A percentile compares a stretch with the other conserved stretches of the same genome.
Conservation (phyloP, 1,140 invertebrate species). For the Platorchestia sp. region DNA sequence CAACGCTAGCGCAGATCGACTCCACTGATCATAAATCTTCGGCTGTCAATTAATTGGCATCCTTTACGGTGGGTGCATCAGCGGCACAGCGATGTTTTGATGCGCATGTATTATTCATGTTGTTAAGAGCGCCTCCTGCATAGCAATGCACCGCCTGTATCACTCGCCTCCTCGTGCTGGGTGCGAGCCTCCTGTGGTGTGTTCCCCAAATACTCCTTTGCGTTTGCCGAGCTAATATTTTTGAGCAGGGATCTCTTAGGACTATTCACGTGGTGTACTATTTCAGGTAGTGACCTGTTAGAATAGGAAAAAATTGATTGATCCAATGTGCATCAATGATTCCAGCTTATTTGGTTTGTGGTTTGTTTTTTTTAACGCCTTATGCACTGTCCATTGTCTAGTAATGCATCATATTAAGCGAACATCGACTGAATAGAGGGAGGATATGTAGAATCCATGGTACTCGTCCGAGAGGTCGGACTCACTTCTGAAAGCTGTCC, state of each 20-base stretch:
- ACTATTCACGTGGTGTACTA: no score
- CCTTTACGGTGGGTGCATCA: neutral
- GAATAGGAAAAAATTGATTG: no score
- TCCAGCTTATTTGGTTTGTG: no score
- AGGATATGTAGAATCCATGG: neutral
- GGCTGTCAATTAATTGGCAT: neutral
- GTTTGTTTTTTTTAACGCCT: no score
- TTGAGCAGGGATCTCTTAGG: no score
- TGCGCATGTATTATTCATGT: constrained; percentile 23
- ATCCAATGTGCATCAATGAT: no score
- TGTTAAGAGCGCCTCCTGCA: neutral
- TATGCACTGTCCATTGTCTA: no score
- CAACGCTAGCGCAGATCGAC: neutral
- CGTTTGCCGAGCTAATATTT: no score
- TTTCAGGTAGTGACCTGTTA: no score
- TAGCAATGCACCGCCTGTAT: neutral
- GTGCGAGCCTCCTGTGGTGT: neutral
- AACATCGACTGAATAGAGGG: no score
- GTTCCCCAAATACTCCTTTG: neutral
- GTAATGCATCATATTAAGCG: neutral
- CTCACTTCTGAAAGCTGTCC: neutral
- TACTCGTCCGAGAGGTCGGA: neutral
- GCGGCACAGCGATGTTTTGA: neutral
- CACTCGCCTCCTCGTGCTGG: neutral
- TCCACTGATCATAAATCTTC: neutral